Evolutionary conservation across 2,888 invertebrate genomes (phyloP).

Genomic region (Spilosoma lubricipeda): DNA sequence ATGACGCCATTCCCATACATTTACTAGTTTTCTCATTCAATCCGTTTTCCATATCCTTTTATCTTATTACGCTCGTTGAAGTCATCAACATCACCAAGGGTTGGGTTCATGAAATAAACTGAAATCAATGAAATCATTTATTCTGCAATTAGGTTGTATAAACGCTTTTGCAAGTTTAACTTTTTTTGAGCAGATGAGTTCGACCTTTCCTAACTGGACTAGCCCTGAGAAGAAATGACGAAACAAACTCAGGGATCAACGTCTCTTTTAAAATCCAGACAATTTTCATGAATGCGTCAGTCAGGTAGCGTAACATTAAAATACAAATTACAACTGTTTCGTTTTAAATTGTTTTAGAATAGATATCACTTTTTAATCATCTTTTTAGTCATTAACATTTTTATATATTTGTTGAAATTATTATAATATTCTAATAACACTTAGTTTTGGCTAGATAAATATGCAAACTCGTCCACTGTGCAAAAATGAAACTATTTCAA

Average conservation of each 20-base stretch:
- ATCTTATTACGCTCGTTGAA: neutral
- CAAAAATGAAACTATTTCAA: constrained; percentile 30
- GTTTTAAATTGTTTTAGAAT: neutral
- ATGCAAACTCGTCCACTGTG: constrained; percentile 46
- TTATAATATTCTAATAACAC: constrained; percentile 33
- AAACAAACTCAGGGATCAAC: too few relatives aligned
- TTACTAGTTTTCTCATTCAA: too few relatives aligned
- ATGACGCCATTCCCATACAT: too few relatives aligned
- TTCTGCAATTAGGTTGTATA: too few relatives aligned
- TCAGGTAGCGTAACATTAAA: neutral
- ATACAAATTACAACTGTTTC: neutral
- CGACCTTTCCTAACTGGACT: too few relatives aligned
- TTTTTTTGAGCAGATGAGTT: too few relatives aligned
- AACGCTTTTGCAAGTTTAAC: too few relatives aligned
- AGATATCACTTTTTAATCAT: neutral
- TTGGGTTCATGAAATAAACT: too few relatives aligned
- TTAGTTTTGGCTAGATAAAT: constrained; percentile 37
- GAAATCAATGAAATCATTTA: too few relatives aligned
- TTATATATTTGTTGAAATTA: constrained; percentile 12
- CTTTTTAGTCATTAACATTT: neutral
- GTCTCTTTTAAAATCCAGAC: too few relatives aligned
- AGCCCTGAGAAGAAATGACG: too few relatives aligned
- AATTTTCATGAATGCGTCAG: too few relatives aligned
- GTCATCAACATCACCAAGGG: neutral
- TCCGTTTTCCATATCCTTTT: neutral